Base-by-base conservation (phyloP, 2,113 vertebrate species). In the Jacana jacana region DNA sequence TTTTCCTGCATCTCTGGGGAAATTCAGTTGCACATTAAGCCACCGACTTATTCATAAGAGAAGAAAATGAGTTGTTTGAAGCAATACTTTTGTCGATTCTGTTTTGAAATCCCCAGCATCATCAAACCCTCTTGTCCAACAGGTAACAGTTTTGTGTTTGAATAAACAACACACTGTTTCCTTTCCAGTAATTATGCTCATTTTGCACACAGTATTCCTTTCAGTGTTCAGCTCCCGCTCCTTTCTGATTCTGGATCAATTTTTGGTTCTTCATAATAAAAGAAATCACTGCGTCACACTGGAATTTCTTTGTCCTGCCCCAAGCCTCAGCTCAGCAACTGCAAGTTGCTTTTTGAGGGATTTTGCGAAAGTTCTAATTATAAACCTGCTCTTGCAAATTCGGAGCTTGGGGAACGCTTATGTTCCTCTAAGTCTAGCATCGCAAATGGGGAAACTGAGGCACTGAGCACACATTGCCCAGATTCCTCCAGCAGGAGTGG, bases 21-120 rank as follows among this genome's bases (percentile, higher is more conserved):
- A 97, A 98, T 97, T 83, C 94, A 92, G 89, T 86, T 42, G 54
- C 76, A 92, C 89, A 93, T 92, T 94, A 92, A 93, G 92, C 90
- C 92, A 81, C 94, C 92, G 95, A 94, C 94, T 97, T 97, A 95
- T 70, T 96, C 96, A 54, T 83, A 97, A 78, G 70, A 70, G 61
- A 76, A 86, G 93, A 84, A 96, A 96, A 96, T 72, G 80, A 95
- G 91, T 94, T 86, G 66, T 81, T 96, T 80, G 78, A 96, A 96
- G 91, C 24, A 61, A 86, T 13, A n/a, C 23, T 81, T 93, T 27
- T 33, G 75, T 64, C 19, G 0, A 70, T 69, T 37, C 44, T 24
- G 40, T 78, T 65, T 57, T 46, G 22, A 79, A 91, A 55, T 61
- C 49, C 25, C 71, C 66, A 61, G 51, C 87, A 13, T 82, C 87